A percentile compares a stretch with the other conserved stretches of the same genome.
Evolutionary conservation across 1,140 invertebrate genomes (phyloP).

Genomic region (Linepithema humile): DNA sequence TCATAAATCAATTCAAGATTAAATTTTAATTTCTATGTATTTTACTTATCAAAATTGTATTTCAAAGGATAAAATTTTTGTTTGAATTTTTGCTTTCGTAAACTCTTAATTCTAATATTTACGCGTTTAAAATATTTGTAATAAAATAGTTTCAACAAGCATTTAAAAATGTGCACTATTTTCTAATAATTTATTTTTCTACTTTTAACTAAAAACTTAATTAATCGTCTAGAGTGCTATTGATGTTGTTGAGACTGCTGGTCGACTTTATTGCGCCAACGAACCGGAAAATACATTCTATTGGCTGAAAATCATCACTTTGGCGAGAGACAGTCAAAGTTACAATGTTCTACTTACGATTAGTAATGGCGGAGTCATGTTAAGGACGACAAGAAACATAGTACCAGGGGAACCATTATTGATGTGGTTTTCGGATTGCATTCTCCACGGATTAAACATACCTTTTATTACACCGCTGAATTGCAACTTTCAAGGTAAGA

Average conservation of each 20-base stretch:
- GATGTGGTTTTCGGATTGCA: constrained; percentile 93
- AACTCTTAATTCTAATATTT: not conserved
- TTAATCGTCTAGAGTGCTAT: constrained; percentile 28
- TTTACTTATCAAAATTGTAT: not conserved
- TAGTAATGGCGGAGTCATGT: constrained; percentile 75
- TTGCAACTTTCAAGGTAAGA: constrained; percentile 90
- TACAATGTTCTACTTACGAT: constrained; percentile 87
- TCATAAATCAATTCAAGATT: not conserved
- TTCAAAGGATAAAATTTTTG: not conserved
- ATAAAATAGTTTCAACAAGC: not conserved
- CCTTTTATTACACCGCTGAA: constrained; percentile 91
- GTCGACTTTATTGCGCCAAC: constrained; percentile 64
- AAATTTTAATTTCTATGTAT: not conserved
- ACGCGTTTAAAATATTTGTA: not conserved
- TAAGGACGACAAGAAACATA: constrained; percentile 85
- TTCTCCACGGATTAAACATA: constrained; percentile 89
- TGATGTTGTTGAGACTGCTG: constrained; percentile 66
- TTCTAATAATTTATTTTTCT: not conserved
- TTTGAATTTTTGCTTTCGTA: not conserved
- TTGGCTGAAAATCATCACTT: constrained; percentile 85
- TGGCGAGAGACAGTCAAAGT: constrained; percentile 89
- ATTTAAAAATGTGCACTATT: not conserved
- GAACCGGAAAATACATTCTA: constrained; percentile 55
- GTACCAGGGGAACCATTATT: constrained; percentile 86
- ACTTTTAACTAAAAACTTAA: not conserved